Evolutionary conservation across 2,888 invertebrate species (phyloP).

Genomic region (Altica lythri): DNA sequence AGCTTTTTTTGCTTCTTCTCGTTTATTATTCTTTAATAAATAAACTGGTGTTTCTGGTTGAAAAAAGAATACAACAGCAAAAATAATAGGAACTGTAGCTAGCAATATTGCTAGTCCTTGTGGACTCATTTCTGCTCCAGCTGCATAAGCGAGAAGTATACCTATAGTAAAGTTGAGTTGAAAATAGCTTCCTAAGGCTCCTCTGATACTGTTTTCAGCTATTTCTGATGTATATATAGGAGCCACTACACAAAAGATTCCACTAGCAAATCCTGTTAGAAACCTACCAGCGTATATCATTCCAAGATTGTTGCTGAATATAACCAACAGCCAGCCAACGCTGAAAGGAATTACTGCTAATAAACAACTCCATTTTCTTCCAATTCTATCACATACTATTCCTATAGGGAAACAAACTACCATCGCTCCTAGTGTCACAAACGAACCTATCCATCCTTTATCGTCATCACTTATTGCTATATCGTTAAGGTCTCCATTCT

Average conservation of each 20-base stretch:
- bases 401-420: constrained; percentile 75
- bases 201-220: constrained; percentile 80
- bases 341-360: constrained; percentile 69
- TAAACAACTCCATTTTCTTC: constrained; percentile 72
- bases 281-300: constrained; percentile 71
- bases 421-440: constrained; percentile 74
- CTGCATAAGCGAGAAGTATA: constrained; percentile 74
- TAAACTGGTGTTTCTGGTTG: constrained; percentile 88
- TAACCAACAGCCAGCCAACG: constrained; percentile 75
- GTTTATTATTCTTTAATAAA: constrained; percentile 66
- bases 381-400: constrained; percentile 57
- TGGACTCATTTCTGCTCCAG: constrained; percentile 66
- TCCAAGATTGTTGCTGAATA: constrained; percentile 65
- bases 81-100: constrained; percentile 68
- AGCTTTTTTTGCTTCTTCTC: constrained; percentile 70
- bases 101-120: constrained; percentile 69
- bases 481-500: constrained; percentile 56
- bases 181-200: constrained; percentile 80
- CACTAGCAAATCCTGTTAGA: constrained; percentile 71
- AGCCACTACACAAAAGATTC: constrained; percentile 81
- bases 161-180: constrained; percentile 86
- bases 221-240: constrained; percentile 88
- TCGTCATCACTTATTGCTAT: constrained; percentile 54
- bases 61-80: constrained; percentile 72
- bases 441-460: constrained; percentile 70